Evolutionary conservation across 2,797 vertebrate genomes (phyloP), one percentile per base, ranked within the genome.

Genomic region (Pangasius mekongensis): DNA sequence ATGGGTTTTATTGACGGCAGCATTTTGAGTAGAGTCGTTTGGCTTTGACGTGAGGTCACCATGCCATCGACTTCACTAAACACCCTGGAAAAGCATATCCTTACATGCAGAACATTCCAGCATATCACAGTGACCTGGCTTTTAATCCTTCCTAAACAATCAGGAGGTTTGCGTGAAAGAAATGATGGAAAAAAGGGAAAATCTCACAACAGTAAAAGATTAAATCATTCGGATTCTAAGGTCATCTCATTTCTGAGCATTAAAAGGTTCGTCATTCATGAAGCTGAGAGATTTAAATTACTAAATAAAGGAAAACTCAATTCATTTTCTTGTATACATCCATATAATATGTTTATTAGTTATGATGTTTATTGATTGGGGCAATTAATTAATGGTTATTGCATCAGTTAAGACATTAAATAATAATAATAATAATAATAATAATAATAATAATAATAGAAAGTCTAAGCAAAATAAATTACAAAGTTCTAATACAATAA

Each of bases 11-110:
- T 94, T 88, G 93, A 94, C 58, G 11, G 16, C 47, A 43, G 33
- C 1, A 30, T 52, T 93, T 92, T 78, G 88, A 84, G 78, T 56
- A 39, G 86, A 91, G 93, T 92, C 93, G 89, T 94, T 92, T 91
- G 80, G 86, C 93, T 92, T 88, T 90, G 86, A 91, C 89, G 0
- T 81, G 94, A 93, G 94, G 93, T 93, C 93, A 94, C 81, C 54
- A 20, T 67, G 60, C 56, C 52, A 60, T 60, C 81, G 36, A n/a
- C n/a, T 43, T 52, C 58, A 43, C 60, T 89, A 76, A 78, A 52
- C 52, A n/a, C 76, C 71, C 54, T 18, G 47, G 18, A 58, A 80
- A 67, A 81, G 14, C 56, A 39, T 20, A 3, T 0, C 36, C 18
- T 80, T 11, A 24, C 22, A 30, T 14, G 27, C 13, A 8, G 27